Evolutionary conservation across 2,113 vertebrate species (phyloP).

Genomic region (Psittacus erithacus): DNA sequence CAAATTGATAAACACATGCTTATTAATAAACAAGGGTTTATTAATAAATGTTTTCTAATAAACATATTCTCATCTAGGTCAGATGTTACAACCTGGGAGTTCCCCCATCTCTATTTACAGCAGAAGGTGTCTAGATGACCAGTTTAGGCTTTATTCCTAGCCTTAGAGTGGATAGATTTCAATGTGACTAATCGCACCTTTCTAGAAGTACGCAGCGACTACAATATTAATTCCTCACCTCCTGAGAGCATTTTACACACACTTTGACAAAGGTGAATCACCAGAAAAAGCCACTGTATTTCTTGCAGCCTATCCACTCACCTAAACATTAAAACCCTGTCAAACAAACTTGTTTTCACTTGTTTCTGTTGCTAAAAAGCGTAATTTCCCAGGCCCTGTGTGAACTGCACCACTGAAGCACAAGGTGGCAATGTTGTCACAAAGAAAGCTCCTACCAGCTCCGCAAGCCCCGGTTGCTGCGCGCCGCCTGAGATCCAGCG

Average conservation of each 20-base stretch:
- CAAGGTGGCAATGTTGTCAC: conserved; percentile 83
- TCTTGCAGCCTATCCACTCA: neutral
- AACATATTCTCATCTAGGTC: rapidly evolving
- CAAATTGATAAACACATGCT: neutral
- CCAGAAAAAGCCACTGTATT: neutral
- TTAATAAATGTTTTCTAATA: neutral
- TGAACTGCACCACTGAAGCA: conserved; percentile 17
- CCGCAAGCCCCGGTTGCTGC: rapidly evolving
- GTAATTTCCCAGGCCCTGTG: rapidly evolving
- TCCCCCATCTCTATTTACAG: neutral
- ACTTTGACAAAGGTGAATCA: neutral
- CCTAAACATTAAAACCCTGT: neutral
- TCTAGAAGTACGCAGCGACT: neutral
- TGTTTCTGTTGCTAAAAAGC: neutral
- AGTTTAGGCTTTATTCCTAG: neutral
- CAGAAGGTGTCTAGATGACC: neutral
- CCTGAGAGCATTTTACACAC: neutral
- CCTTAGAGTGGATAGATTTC: neutral
- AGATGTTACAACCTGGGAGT: neutral
- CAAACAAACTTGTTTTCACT: neutral
- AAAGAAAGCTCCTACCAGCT: conserved; percentile 45
- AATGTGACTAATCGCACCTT: neutral
- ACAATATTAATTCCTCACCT: neutral
- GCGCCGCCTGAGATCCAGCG: neutral
- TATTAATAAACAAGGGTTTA: neutral